Base-by-base conservation (phyloP, 2,797 vertebrate genomes). In the Galago senegalensis region DNA sequence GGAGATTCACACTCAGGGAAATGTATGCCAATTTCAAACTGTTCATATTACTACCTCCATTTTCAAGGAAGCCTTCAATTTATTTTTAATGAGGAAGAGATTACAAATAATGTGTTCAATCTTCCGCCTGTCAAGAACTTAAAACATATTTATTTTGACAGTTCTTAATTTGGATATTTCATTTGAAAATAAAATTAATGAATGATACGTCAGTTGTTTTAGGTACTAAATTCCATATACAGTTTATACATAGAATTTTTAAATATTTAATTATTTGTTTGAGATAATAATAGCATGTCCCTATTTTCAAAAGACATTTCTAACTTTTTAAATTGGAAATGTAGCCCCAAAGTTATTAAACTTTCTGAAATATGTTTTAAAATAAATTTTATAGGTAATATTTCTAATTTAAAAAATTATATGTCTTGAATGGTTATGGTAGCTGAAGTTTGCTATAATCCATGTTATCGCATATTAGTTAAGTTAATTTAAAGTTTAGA, bases 181-280 rank as follows among this genome's bases (percentile, higher is more conserved):
- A 80, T 4, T 72, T 86, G 29, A 72, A 95, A 92, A 77, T 23
- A 72, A 56, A 92, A 84, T 61, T 60, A 69, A 5, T 80, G n/a
- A 92, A 75, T 96, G 40, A 67, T 95, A 76, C 14, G 95, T 97
- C 93, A 94, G 80, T 93, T 97, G 27, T 81, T 77, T 89, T 96
- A 88, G 11, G 49, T 82, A 82, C 7, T 89, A 77, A 94, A 76
- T 6, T 67, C 3, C 27, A 40, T 89, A 65, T 70, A 1, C 2
- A 82, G 46, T 89, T 5, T 25, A 79, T 72, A 79, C 29, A 87
- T 1, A 81, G 53, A 67, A 73, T 65, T 95, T 94, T 75, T 8
- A 94, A 83, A 94, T 43, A 63, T 31, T 69, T 97, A 82, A 49
- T 80, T 21, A 65, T 97, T 40, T 85, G 34, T 89, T 83, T 89